Base-by-base conservation (phyloP, 1,140 invertebrate genomes). In the Halotydeus destructor region DNA sequence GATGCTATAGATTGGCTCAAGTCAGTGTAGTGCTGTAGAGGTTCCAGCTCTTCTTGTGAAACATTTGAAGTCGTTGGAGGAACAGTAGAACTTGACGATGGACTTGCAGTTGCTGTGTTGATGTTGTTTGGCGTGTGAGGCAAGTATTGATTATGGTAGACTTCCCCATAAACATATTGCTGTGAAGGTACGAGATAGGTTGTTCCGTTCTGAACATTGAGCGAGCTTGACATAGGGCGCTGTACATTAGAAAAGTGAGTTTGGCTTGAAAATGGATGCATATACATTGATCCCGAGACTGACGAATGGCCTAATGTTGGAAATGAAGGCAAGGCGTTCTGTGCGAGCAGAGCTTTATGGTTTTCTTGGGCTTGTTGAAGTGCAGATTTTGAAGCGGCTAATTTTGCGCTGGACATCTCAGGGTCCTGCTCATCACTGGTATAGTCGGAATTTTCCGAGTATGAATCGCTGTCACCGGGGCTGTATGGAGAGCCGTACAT, bases 381-480 rank as follows among this genome's bases (percentile, higher is more conserved):
- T n/a, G 5, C 31, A n/a, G 5, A 4, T n/a, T n/a, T 43, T 38
- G 32, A 3, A 11, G 11, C 16, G n/a, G 25, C 31, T 33, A 25
- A 21, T n/a, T n/a, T 41, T 25, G 14, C 30, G n/a, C 23, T 26
- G 5, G 28, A 28, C 19, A 12, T 5, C 12, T 45, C 40, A 19
- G 50, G 37, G 25, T 47, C 41, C 24, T 47, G 27, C 21, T 52
- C 52, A 40, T 50, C 48, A 36, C 49, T 54, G 18, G 47, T 53
- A 46, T 61, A 58, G 40, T 65, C 63, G 26, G 58, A 59, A 28
- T 58, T 63, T 37, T 76, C 65, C 2, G 68, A 66, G 52, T 76
- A 77, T 43, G 72, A 58, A 37, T n/a, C n/a, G n/a, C 45, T 50
- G 30, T 51, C 49, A 23, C 48, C 48, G 9, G 51, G 51, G 39